Conservation (phyloP, 2,888 invertebrate species). For the Acrobasis suavella region DNA sequence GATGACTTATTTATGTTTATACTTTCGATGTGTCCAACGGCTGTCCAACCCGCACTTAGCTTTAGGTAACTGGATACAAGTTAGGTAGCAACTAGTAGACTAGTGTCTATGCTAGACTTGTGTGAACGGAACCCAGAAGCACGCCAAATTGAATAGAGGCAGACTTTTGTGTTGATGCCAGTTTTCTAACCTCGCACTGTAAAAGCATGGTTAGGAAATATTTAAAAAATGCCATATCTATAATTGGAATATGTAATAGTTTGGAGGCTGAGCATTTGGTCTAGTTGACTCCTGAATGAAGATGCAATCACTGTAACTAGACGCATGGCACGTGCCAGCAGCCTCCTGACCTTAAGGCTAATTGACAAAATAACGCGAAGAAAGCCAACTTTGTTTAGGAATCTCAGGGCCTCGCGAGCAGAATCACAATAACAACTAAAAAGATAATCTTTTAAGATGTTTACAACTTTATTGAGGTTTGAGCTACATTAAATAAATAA, state of each 20-base stretch:
- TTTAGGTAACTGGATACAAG: too few species aligned
- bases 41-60: too few species aligned
- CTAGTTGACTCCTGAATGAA: constrained; percentile 63
- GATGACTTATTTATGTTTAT: too few species aligned
- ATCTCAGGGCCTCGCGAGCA: neutral
- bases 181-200: too few species aligned
- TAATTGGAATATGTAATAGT: constrained; percentile 32
- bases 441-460: neutral
- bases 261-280: constrained; percentile 44
- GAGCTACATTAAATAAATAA: neutral
- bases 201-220: too few species aligned
- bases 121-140: too few species aligned
- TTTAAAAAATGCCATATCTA: constrained; percentile 45
- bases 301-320: constrained; percentile 66
- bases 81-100: too few species aligned
- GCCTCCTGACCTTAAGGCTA: constrained; percentile 40
- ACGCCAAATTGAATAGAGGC: too few species aligned
- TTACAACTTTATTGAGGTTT: neutral
- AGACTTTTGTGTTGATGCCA: too few species aligned
- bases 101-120: too few species aligned
- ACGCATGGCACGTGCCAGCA: constrained; percentile 44
- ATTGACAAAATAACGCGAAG: constrained; percentile 25
- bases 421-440: constrained; percentile 1
- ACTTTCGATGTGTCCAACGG: too few species aligned
- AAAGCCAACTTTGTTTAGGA: constrained; percentile 27